Conservation (phyloP, 2,888 invertebrate species). For the Hypselothyrea guttata region DNA sequence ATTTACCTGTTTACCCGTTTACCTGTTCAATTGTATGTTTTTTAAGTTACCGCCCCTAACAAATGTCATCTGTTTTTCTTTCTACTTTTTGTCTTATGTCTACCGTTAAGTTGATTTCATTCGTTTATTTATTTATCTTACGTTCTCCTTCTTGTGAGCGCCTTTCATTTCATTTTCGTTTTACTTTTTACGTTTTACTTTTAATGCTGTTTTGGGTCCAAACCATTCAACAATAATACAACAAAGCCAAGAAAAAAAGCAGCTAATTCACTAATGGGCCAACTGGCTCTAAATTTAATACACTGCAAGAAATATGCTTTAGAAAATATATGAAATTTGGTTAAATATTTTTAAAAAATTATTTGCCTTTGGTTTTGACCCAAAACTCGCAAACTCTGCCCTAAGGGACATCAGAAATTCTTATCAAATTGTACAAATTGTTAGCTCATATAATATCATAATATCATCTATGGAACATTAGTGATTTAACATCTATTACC, state of each 20-base stretch:
- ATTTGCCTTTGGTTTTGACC: slow-evolving; percentile 25
- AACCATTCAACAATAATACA: slow-evolving; percentile 37
- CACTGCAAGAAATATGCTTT: too few relatives aligned
- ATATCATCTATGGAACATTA: slow-evolving; percentile 29
- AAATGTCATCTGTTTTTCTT: slow-evolving; percentile 39
- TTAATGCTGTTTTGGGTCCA: slow-evolving; percentile 74
- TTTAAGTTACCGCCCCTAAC: slow-evolving; percentile 29
- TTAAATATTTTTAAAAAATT: too few relatives aligned
- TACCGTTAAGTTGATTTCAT: slow-evolving; percentile 46
- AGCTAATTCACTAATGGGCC: slow-evolving; percentile 52
- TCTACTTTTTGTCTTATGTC: slow-evolving; percentile 24
- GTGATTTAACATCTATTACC: slow-evolving; percentile 76
- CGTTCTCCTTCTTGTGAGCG: slow-evolving; percentile 64
- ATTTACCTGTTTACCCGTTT: slow-evolving; percentile 33
- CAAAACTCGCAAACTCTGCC: slow-evolving; percentile 15
- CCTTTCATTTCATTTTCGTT: slow-evolving; percentile 55
- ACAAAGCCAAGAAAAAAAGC: slow-evolving; percentile 24
- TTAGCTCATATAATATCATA: slow-evolving; percentile 3
- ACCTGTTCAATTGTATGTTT: slow-evolving; percentile 6
- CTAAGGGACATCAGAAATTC: slow-evolving; percentile 58
- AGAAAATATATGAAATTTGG: too few relatives aligned
- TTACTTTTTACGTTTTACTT: slow-evolving; percentile 54
- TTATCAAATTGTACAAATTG: slow-evolving; percentile 1
- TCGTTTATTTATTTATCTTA: slow-evolving; percentile 49
- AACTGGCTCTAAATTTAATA: background rate